A percentile compares a stretch with the other conserved stretches of the same genome.
phyloP scores from a whole-genome alignment of 2,797 vertebrate species.

The Tauraco hartlaubi region DNA sequence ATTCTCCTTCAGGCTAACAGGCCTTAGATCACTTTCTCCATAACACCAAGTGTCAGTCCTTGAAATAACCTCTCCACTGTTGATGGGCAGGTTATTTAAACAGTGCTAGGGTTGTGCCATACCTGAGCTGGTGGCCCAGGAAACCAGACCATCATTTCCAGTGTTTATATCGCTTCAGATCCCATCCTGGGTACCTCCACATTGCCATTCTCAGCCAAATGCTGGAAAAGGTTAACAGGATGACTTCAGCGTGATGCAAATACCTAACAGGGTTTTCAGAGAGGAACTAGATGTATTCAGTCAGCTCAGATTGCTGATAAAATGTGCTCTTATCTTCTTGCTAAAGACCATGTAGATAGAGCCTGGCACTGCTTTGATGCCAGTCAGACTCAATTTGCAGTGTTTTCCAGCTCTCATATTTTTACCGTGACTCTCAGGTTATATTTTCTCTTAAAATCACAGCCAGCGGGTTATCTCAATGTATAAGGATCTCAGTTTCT shows the following conservation, averaged over 20 bases:
- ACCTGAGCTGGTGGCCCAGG: neutral
- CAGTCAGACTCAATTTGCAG: constrained; percentile 10
- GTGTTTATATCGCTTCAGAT: neutral
- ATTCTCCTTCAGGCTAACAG: fast-evolving
- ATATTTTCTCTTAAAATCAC: neutral
- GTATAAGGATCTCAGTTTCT: neutral
- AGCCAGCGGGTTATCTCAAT: neutral
- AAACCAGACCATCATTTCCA: neutral
- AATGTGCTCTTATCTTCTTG: neutral
- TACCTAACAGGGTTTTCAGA: neutral
- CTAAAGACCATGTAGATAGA: constrained; percentile 24
- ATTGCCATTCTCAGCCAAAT: neutral
- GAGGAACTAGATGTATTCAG: neutral
- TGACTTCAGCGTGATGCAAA: neutral
- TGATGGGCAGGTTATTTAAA: neutral
- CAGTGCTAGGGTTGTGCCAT: fast-evolving
- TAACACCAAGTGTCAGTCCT: neutral
- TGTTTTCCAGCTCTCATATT: neutral
- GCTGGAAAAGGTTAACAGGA: neutral
- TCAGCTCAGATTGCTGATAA: constrained; percentile 5
- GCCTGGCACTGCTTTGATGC: neutral
- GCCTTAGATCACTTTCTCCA: neutral
- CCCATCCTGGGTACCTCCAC: neutral
- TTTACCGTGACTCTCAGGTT: neutral
- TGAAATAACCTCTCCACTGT: neutral